A percentile compares a stretch with the other conserved stretches of the same genome.
These are phyloP conservation scores for Hypomecis punctinalis DNA, from an alignment of 2,888 invertebrate genomes.

Conservation along the genomic window DNA sequence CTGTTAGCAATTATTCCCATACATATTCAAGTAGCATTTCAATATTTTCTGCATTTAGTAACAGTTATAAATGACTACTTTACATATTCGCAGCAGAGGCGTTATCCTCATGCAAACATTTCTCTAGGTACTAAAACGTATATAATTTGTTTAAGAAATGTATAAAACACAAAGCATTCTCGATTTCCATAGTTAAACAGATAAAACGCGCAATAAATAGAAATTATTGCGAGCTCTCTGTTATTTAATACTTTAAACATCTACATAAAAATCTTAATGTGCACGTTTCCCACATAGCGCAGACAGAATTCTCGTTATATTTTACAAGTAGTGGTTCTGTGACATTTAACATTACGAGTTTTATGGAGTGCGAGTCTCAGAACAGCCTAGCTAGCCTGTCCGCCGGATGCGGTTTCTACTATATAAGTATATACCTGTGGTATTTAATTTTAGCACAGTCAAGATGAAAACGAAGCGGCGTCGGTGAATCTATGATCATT, in stretches of 20 bases:
- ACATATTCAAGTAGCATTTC: no score
- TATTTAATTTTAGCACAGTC: constrained; percentile 3
- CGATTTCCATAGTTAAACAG: constrained; percentile 21
- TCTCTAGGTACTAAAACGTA: not conserved
- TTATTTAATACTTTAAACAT: constrained; percentile 30
- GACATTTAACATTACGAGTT: constrained; percentile 36
- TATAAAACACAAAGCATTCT: constrained; percentile 9
- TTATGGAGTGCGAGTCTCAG: constrained; percentile 19
- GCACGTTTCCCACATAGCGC: constrained; percentile 24
- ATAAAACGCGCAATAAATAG: constrained; percentile 19
- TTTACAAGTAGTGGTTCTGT: constrained; percentile 33
- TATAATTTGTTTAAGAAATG: not conserved
- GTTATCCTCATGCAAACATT: no score
- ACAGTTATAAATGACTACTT: no score
- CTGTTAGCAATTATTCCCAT: no score
- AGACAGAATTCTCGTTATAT: constrained; percentile 34
- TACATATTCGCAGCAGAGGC: no score
- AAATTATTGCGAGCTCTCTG: constrained; percentile 23
- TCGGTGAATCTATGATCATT: not conserved
- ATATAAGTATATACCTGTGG: not conserved
- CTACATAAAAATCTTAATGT: constrained; percentile 31
- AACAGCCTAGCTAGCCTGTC: constrained; percentile 8
- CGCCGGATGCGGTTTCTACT: constrained; percentile 9
- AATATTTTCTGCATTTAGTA: no score
- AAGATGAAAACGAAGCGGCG: not conserved